phyloP scores from a whole-genome alignment of 2,113 vertebrate species.

The Herpetotheres cachinnans region DNA sequence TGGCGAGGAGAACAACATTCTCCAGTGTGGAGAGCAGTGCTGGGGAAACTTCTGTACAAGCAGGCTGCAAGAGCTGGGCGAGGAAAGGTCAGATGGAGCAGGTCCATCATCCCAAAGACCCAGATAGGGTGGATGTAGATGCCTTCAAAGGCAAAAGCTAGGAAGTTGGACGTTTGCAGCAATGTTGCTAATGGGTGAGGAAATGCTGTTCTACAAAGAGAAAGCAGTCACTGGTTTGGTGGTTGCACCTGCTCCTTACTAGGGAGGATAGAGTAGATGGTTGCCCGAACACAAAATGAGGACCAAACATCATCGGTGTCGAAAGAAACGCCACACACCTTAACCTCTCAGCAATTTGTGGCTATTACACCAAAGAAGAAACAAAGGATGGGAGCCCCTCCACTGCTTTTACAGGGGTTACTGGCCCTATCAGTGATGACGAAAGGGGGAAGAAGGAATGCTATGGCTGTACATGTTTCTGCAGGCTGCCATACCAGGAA shows the following conservation, averaged over 20 bases:
- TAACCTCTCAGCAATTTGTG: background rate
- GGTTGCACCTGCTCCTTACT: background rate
- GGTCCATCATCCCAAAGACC: background rate
- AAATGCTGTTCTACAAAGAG: background rate
- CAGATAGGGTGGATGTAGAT: background rate
- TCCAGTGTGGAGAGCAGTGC: background rate
- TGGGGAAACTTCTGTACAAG: background rate
- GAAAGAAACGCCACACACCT: background rate
- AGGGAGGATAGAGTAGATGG: background rate
- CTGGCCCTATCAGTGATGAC: background rate
- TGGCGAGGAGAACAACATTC: background rate
- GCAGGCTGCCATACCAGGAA: background rate
- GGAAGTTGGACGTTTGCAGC: background rate
- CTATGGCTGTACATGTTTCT: background rate
- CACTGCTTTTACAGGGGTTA: background rate
- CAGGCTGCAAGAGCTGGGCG: background rate
- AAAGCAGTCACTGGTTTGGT: background rate
- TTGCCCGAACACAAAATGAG: background rate
- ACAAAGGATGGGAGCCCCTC: background rate
- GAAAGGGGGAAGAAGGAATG: background rate
- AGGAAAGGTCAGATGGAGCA: background rate
- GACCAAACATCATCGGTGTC: rapidly evolving
- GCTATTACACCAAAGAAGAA: background rate
- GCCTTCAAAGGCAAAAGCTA: background rate
- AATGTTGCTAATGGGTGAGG: background rate